Evolutionary conservation across 2,888 invertebrate genomes (phyloP).

Genomic region (Nomada fabriciana): DNA sequence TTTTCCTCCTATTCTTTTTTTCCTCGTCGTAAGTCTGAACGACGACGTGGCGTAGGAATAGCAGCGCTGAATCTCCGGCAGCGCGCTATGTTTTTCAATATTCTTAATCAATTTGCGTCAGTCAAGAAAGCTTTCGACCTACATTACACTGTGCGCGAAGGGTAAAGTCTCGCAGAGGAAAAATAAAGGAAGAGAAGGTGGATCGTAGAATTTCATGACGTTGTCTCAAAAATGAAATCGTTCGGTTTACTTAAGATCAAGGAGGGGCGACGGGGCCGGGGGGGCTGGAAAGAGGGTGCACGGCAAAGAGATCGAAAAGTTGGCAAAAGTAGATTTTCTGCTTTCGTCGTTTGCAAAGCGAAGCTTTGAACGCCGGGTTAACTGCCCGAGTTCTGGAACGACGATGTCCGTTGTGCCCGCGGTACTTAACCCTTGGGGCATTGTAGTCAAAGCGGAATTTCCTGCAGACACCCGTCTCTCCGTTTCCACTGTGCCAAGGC

Average conservation of each 20-base stretch:
- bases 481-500: slow-evolving; percentile 39
- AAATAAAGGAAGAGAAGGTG: not conserved
- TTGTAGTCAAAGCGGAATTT: slow-evolving; percentile 61
- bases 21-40: not conserved
- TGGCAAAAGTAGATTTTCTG: slow-evolving; percentile 60
- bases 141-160: not conserved
- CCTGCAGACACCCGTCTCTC: slow-evolving; percentile 55
- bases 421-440: slow-evolving; percentile 61
- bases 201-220: slow-evolving; percentile 7
- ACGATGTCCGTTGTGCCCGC: slow-evolving; percentile 57
- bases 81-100: slow-evolving; percentile 30
- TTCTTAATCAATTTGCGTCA: slow-evolving; percentile 44
- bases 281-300: not conserved
- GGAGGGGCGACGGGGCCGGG: not conserved
- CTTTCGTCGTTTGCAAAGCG: slow-evolving; percentile 57
- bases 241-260: slow-evolving; percentile 42
- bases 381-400: slow-evolving; percentile 61
- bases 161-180: not conserved
- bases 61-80: not conserved
- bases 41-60: not conserved
- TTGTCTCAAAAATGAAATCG: slow-evolving; percentile 48
- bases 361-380: slow-evolving; percentile 58
- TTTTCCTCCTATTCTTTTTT: not conserved
- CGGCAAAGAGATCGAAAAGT: slow-evolving; percentile 54
- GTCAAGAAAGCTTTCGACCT: not conserved